These are phyloP conservation scores for Malacosoma neustria DNA, from an alignment of 2,888 invertebrate species.

Conservation along the genomic window DNA sequence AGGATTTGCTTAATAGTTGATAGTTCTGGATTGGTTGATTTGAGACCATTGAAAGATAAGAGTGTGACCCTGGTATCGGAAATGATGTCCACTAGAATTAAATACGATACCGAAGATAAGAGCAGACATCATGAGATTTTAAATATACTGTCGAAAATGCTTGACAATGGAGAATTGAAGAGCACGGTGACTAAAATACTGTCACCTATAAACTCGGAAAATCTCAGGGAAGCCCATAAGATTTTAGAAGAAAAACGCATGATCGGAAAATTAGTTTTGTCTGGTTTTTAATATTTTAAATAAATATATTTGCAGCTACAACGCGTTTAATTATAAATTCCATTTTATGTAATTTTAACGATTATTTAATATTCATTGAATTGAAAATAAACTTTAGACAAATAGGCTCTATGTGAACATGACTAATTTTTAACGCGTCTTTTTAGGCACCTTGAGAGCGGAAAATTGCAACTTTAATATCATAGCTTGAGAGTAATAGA, in stretches of 20 bases:
- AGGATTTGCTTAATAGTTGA: constrained; percentile 56
- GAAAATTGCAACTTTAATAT: too few species aligned
- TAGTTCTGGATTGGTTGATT: constrained; percentile 43
- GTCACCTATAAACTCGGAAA: constrained; percentile 53
- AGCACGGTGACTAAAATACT: constrained; percentile 44
- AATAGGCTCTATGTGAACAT: too few species aligned
- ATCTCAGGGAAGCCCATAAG: constrained; percentile 49
- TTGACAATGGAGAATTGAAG: constrained; percentile 42
- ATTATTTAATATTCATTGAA: too few species aligned
- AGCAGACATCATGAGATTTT: constrained; percentile 44
- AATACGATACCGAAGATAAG: constrained; percentile 52
- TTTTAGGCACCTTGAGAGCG: too few species aligned
- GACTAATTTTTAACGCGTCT: too few species aligned
- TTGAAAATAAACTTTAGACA: too few species aligned
- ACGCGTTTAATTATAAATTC: too few species aligned
- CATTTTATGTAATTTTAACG: too few species aligned
- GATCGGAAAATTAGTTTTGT: constrained; percentile 52
- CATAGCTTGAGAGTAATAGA: too few species aligned
- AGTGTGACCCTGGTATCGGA: constrained; percentile 52
- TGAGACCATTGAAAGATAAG: constrained; percentile 47
- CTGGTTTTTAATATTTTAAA: constrained; percentile 43
- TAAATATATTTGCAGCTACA: too few species aligned
- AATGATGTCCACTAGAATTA: constrained; percentile 50
- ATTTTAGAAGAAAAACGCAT: constrained; percentile 43
- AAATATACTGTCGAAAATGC: constrained; percentile 35